These are phyloP conservation scores for Monoplex corrugatus DNA, from an alignment of 2,888 invertebrate genomes.

Conservation along the genomic window DNA sequence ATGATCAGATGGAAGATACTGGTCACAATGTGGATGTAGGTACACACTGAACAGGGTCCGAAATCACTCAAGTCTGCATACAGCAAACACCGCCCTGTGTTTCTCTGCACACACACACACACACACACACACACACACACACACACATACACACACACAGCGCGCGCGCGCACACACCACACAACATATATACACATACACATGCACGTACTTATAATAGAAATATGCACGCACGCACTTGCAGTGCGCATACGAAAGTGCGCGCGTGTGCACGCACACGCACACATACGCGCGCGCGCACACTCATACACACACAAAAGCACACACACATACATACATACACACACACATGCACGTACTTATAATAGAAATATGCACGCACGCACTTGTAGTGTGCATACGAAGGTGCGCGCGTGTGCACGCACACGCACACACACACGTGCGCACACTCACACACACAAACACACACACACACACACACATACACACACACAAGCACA, in stretches of 20 bases:
- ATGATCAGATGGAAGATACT: conserved; percentile 52
- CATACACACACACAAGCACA: background rate
- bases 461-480: conserved; percentile 18
- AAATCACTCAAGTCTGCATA: conserved; percentile 12
- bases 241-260: too few species aligned
- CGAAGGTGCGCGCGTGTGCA: too few species aligned
- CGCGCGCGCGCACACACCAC: background rate
- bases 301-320: background rate
- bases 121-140: conserved; percentile 5
- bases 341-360: conserved; percentile 12
- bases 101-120: conserved; percentile 10
- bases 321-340: background rate
- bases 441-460: conserved; percentile 4
- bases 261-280: background rate
- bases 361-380: too few species aligned
- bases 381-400: too few species aligned
- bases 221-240: background rate
- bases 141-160: background rate
- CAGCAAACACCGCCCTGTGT: conserved; percentile 45
- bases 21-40: conserved; percentile 52
- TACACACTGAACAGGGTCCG: conserved; percentile 46
- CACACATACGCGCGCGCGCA: background rate
- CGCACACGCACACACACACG: too few species aligned
- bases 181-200: conserved; percentile 16
- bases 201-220: background rate